Conservation (phyloP, 2,888 invertebrate genomes). For the Volucella bombylans region DNA sequence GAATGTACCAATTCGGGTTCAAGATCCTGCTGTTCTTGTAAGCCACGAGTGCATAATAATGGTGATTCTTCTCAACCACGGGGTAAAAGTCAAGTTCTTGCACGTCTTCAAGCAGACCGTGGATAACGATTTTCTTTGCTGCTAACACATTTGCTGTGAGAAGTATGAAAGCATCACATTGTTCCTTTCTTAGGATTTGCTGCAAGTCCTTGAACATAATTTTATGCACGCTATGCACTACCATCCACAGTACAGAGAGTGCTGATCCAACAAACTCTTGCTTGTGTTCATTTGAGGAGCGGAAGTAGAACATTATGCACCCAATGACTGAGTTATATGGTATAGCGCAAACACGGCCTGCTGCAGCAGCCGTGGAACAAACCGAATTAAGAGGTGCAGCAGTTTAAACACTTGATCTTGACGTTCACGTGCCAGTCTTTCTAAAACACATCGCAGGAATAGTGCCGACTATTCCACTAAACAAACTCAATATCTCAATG, state of each 20-base stretch:
- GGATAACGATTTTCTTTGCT: constrained; percentile 98
- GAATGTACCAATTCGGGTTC: constrained; percentile 96
- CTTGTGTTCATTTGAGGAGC: constrained; percentile 97
- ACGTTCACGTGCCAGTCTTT: constrained; percentile 95
- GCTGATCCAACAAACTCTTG: constrained; percentile 97
- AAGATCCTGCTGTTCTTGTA: constrained; percentile 99
- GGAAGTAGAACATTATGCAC: constrained; percentile 99
- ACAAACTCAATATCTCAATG: constrained; percentile 89
- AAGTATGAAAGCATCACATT: constrained; percentile 98
- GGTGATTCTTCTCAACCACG: constrained; percentile 94
- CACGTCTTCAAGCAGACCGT: constrained; percentile 89
- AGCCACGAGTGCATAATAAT: constrained; percentile 97
- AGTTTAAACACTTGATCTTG: constrained; percentile 97
- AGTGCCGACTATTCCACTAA: constrained; percentile 98
- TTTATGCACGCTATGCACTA: constrained; percentile 98
- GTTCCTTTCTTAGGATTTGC: constrained; percentile 98
- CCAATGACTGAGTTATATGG: constrained; percentile 99
- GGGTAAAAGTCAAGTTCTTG: constrained; percentile 98
- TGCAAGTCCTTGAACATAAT: constrained; percentile 99
- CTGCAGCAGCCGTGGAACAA: constrained; percentile 95
- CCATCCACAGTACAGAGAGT: constrained; percentile 97
- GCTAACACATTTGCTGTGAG: constrained; percentile 99
- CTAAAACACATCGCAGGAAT: constrained; percentile 96
- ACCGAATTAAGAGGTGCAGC: constrained; percentile 94
- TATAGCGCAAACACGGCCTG: constrained; percentile 99